Conservation (phyloP, 2,888 invertebrate species). For the Meganola albula region DNA sequence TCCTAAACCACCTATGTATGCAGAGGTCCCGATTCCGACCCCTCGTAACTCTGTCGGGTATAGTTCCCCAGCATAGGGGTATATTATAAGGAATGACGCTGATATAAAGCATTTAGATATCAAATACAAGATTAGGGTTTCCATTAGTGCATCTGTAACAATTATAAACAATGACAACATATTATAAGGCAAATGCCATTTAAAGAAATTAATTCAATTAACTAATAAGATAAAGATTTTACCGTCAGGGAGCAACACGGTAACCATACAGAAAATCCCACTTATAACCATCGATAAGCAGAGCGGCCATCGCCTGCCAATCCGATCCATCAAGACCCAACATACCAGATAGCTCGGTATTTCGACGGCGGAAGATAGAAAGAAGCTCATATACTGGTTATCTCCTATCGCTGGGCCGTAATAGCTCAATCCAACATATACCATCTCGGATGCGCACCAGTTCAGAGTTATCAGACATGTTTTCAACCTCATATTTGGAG, state of each 20-base stretch:
- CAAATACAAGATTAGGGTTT: constrained; percentile 86
- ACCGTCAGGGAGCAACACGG: constrained; percentile 89
- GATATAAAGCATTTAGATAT: constrained; percentile 93
- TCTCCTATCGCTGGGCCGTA: constrained; percentile 93
- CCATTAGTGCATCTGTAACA: constrained; percentile 82
- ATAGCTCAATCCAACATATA: constrained; percentile 93
- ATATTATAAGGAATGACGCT: constrained; percentile 93
- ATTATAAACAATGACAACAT: too few relatives aligned
- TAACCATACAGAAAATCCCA: constrained; percentile 90
- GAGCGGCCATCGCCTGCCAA: constrained; percentile 92
- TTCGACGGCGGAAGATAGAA: constrained; percentile 91
- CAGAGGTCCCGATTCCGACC: constrained; percentile 92
- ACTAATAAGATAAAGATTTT: constrained; percentile 25
- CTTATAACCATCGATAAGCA: constrained; percentile 91
- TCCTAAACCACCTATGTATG: constrained; percentile 93
- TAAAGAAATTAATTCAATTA: too few relatives aligned
- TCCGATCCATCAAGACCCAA: constrained; percentile 92
- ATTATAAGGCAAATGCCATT: too few relatives aligned
- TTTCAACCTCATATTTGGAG: constrained; percentile 93
- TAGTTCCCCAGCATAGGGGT: constrained; percentile 94
- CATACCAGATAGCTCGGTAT: constrained; percentile 92
- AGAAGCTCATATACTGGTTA: constrained; percentile 92
- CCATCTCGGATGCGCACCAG: constrained; percentile 96
- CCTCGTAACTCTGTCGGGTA: constrained; percentile 94
- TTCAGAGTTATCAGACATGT: constrained; percentile 90